Conservation (phyloP, 2,888 invertebrate species). For the Sericinus montela region DNA sequence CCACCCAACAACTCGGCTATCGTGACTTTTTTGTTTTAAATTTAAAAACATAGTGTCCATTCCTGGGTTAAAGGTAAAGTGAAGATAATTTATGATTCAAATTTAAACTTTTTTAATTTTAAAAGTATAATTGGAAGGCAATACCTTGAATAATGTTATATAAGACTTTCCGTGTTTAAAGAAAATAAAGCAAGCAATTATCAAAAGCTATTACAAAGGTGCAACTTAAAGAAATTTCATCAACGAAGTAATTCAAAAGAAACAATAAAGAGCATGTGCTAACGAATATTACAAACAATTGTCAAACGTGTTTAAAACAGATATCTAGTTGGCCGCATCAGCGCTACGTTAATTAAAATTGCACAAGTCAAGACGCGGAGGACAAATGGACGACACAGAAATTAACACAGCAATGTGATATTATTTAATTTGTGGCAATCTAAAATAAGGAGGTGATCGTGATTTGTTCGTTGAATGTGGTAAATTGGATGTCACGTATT, state of each 20-base stretch:
- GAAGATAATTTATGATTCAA: too few species aligned
- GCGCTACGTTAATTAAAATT: conserved; percentile 5
- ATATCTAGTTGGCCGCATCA: background rate
- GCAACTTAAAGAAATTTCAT: background rate
- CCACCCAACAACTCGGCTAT: too few species aligned
- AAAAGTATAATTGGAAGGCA: too few species aligned
- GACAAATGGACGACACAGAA: background rate
- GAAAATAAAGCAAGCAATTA: too few species aligned
- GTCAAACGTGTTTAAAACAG: conserved; percentile 2
- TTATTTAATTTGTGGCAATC: background rate
- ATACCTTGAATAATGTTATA: too few species aligned
- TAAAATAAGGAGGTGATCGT: background rate
- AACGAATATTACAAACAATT: background rate
- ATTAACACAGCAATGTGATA: background rate
- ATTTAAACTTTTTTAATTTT: too few species aligned
- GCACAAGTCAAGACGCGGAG: background rate
- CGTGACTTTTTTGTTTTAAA: too few species aligned
- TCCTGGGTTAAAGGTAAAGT: too few species aligned
- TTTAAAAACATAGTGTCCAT: too few species aligned
- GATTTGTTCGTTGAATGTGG: background rate
- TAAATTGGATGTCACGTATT: background rate
- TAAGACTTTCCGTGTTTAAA: too few species aligned
- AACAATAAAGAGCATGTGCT: conserved; percentile 1
- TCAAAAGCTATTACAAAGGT: too few species aligned
- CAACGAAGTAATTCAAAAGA: background rate